Evolutionary conservation across 2,888 invertebrate genomes (phyloP).

Genomic region (Argynnis bischoffii): DNA sequence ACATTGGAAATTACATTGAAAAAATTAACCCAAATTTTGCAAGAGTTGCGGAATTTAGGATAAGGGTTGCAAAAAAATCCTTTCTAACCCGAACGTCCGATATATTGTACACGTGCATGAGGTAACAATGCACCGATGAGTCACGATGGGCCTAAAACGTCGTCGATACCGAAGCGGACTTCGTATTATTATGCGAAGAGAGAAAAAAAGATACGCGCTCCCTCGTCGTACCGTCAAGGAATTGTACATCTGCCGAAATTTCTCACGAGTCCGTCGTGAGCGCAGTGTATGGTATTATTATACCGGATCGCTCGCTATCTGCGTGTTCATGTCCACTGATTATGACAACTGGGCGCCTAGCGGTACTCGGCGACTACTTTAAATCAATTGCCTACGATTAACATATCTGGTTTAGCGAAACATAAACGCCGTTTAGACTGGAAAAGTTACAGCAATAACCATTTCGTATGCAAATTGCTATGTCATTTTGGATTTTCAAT

Average conservation of each 20-base stretch:
- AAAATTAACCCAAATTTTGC: constrained; percentile 77
- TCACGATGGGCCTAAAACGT: constrained; percentile 68
- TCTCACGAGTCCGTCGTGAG: constrained; percentile 74
- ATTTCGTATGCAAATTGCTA: constrained; percentile 43
- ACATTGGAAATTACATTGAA: constrained; percentile 56
- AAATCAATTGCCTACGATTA: constrained; percentile 69
- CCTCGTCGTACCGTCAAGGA: constrained; percentile 76
- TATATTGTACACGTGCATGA: constrained; percentile 73
- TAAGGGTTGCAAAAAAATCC: constrained; percentile 80
- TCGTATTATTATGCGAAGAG: constrained; percentile 72
- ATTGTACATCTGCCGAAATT: constrained; percentile 83
- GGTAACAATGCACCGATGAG: constrained; percentile 73
- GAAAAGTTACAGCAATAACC: constrained; percentile 40
- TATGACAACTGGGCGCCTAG: constrained; percentile 72
- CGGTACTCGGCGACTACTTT: constrained; percentile 68
- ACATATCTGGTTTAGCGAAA: constrained; percentile 64
- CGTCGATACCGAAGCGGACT: constrained; percentile 63
- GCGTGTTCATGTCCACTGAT: constrained; percentile 60
- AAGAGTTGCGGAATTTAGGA: constrained; percentile 80
- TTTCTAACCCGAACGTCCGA: constrained; percentile 78
- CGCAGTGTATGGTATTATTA: constrained; percentile 74
- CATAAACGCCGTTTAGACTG: constrained; percentile 33
- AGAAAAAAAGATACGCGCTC: constrained; percentile 78
- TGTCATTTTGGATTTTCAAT: constrained; percentile 35
- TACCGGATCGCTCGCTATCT: constrained; percentile 53